A percentile compares a stretch with the other conserved stretches of the same genome.
These are phyloP conservation scores for Coregonus suidteri DNA, from an alignment of 2,797 vertebrate species.

Conservation along the genomic window DNA sequence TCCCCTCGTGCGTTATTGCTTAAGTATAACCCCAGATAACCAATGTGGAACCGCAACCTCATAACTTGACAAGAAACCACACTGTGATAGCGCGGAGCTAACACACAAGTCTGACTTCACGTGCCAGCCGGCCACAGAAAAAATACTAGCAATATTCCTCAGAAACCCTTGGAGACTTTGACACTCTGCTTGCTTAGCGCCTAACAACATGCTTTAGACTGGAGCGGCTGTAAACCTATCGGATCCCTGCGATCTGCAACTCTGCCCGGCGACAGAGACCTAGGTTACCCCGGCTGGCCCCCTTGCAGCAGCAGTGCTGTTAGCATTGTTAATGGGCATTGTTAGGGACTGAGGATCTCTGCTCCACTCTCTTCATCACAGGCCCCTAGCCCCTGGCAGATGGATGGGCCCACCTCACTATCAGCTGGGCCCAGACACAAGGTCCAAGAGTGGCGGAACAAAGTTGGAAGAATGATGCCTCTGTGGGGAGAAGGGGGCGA, in stretches of 20 bases:
- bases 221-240: slow-evolving; percentile 67
- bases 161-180: slow-evolving; percentile 63
- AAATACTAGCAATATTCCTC: slow-evolving; percentile 75
- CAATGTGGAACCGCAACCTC: slow-evolving; percentile 27
- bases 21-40: slow-evolving; percentile 27
- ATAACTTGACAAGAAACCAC: slow-evolving; percentile 51
- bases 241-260: slow-evolving; percentile 70
- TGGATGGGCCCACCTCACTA: slow-evolving; percentile 81
- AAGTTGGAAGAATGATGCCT: slow-evolving; percentile 81
- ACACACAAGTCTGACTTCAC: slow-evolving; percentile 65
- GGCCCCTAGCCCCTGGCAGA: slow-evolving; percentile 64
- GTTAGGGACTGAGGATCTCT: slow-evolving; percentile 82
- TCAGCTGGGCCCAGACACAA: slow-evolving; percentile 77
- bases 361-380: slow-evolving; percentile 71
- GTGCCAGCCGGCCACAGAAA: slow-evolving; percentile 56
- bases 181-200: slow-evolving; percentile 62
- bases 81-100: slow-evolving; percentile 42
- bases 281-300: slow-evolving; percentile 50
- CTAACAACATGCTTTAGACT: slow-evolving; percentile 65
- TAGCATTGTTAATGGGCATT: slow-evolving; percentile 82
- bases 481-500: slow-evolving; percentile 62
- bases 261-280: slow-evolving; percentile 77
- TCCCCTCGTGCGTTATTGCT: too few species aligned
- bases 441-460: slow-evolving; percentile 77
- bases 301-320: slow-evolving; percentile 66